These are phyloP conservation scores for Trissolcus japonicus DNA, from an alignment of 2,888 invertebrate species.

Conservation along the genomic window DNA sequence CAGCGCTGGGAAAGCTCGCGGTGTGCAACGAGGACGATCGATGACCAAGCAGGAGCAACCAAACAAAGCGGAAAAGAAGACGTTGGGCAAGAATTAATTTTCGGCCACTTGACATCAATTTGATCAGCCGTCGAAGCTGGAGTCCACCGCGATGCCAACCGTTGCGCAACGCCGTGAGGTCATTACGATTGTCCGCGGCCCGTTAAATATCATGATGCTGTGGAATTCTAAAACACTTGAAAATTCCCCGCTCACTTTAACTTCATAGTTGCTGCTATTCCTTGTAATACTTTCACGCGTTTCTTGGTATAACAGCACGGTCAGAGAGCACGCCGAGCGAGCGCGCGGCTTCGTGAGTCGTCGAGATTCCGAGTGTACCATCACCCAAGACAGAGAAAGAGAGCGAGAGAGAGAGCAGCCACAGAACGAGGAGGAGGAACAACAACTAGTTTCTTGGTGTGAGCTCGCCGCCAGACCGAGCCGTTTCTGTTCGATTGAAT, in stretches of 20 bases:
- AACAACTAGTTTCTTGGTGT: slow-evolving; percentile 44
- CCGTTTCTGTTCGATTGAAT: slow-evolving; percentile 42
- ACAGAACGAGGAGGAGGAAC: slow-evolving; percentile 34
- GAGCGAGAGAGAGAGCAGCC: slow-evolving; percentile 3
- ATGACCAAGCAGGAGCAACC: slow-evolving; percentile 12
- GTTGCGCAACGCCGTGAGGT: no score
- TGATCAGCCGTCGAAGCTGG: neutral
- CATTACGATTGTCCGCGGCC: no score
- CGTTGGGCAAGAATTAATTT: no score
- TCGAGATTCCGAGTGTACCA: slow-evolving; percentile 51
- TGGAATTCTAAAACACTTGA: slow-evolving; percentile 56
- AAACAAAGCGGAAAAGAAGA: neutral
- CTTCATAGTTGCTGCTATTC: slow-evolving; percentile 35
- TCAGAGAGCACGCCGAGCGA: slow-evolving; percentile 33
- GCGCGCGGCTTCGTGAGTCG: slow-evolving; percentile 27
- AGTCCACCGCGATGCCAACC: neutral
- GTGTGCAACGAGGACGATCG: slow-evolving; percentile 20
- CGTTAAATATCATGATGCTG: slow-evolving; percentile 37
- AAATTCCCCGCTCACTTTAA: slow-evolving; percentile 45
- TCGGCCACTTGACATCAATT: slow-evolving; percentile 10
- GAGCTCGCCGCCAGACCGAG: slow-evolving; percentile 12
- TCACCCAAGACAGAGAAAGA: slow-evolving; percentile 35
- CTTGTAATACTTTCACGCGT: slow-evolving; percentile 55
- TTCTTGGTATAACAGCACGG: slow-evolving; percentile 50
- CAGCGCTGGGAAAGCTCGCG: slow-evolving; percentile 28